Percentiles rank a stretch among this genome's conserved stretches.
Conservation (phyloP, 2,888 invertebrate species). For the Venusia cambrica region DNA sequence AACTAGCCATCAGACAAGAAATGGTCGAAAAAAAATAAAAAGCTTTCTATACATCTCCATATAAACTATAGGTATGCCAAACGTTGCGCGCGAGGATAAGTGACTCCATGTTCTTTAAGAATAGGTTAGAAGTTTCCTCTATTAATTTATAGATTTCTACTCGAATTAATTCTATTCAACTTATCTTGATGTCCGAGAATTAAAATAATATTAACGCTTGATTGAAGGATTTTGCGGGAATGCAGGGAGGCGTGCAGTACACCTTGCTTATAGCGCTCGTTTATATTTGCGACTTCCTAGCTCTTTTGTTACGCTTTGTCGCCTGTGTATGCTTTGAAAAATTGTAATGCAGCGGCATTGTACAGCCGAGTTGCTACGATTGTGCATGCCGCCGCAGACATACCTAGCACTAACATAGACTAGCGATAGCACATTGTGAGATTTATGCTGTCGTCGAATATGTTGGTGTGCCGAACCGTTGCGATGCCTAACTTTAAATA, state of each 20-base stretch:
- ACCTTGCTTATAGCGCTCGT: conserved; percentile 68
- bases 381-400: conserved; percentile 48
- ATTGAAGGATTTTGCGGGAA: conserved; percentile 36
- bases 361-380: conserved; percentile 63
- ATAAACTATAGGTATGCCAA: too few species aligned
- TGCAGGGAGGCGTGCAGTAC: conserved; percentile 50
- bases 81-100: too few species aligned
- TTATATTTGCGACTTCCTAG: conserved; percentile 76
- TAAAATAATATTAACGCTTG: too few species aligned
- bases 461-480: conserved; percentile 17
- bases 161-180: too few species aligned
- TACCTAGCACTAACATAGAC: too few species aligned
- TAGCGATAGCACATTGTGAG: conserved; percentile 37
- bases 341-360: conserved; percentile 75
- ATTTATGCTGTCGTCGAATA: conserved; percentile 40
- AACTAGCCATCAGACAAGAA: too few species aligned
- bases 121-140: too few species aligned
- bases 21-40: too few species aligned
- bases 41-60: too few species aligned
- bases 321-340: conserved; percentile 77
- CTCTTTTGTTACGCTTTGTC: conserved; percentile 76
- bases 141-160: too few species aligned
- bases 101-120: too few species aligned
- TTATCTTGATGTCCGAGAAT: too few species aligned
- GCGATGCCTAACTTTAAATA: conserved; percentile 13